Evolutionary conservation across 2,113 vertebrate species (phyloP).

Genomic region (Peromyscus leucopus): DNA sequence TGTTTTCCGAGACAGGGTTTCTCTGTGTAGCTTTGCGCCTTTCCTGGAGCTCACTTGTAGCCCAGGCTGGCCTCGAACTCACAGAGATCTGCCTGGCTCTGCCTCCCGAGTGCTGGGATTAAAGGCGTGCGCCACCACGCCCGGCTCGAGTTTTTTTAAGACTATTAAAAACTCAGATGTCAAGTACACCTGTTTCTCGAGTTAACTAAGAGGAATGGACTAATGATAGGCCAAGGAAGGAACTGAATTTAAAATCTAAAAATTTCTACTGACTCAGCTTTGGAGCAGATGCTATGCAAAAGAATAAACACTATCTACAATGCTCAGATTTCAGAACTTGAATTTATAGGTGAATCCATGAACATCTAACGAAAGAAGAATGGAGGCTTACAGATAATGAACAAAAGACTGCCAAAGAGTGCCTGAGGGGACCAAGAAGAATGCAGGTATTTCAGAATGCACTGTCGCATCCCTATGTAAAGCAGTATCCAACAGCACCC

Average conservation of each 20-base stretch:
- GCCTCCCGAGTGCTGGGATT: no score
- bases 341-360: neutral
- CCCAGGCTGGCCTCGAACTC: no score
- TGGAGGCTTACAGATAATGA: neutral
- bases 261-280: neutral
- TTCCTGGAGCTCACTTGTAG: no score
- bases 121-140: no score
- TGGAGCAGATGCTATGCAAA: neutral
- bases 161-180: neutral
- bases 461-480: neutral
- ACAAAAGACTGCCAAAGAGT: neutral
- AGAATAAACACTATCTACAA: neutral
- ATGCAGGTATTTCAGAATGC: neutral
- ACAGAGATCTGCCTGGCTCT: no score
- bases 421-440: neutral
- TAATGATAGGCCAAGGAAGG: neutral
- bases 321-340: neutral
- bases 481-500: neutral
- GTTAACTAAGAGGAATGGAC: neutral
- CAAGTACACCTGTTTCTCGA: neutral
- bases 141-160: no score
- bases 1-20: no score
- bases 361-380: neutral
- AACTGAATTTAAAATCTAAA: neutral
- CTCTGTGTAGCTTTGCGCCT: no score